Evolutionary conservation across 2,888 invertebrate species (phyloP).

Genomic region (Tipula confusa): DNA sequence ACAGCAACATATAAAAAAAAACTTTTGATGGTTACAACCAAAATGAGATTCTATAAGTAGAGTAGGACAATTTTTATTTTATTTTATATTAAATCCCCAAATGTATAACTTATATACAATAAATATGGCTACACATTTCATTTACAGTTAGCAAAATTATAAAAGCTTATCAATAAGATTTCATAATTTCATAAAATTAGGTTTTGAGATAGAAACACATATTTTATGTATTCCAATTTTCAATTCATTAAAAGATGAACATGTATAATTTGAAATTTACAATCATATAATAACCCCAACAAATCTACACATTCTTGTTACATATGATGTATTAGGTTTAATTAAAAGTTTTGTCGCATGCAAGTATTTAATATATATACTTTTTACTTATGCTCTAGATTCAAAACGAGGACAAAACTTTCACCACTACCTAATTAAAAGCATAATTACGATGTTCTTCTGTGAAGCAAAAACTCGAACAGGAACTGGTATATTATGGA

Average conservation of each 20-base stretch:
- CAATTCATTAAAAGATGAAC: neutral
- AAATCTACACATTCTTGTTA: neutral
- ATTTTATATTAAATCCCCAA: no score
- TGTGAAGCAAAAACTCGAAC: neutral
- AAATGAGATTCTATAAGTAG: no score
- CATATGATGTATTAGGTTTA: no score
- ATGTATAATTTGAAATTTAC: neutral
- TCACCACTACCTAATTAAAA: no score
- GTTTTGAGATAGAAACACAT: neutral
- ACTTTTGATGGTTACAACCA: no score
- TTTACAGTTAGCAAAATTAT: neutral
- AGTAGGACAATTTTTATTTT: no score
- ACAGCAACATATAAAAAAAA: no score
- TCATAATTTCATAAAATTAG: neutral
- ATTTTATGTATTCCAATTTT: neutral
- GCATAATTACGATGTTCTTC: neutral
- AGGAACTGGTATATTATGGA: neutral
- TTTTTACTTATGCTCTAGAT: no score
- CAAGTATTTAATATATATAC: no score
- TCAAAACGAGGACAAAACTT: no score
- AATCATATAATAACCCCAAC: neutral
- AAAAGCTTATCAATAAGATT: neutral
- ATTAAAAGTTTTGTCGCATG: no score
- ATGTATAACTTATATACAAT: no score
- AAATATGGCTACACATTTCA: neutral